These are phyloP conservation scores for Symphodus melops DNA, from an alignment of 2,113 vertebrate genomes.

Conservation along the genomic window DNA sequence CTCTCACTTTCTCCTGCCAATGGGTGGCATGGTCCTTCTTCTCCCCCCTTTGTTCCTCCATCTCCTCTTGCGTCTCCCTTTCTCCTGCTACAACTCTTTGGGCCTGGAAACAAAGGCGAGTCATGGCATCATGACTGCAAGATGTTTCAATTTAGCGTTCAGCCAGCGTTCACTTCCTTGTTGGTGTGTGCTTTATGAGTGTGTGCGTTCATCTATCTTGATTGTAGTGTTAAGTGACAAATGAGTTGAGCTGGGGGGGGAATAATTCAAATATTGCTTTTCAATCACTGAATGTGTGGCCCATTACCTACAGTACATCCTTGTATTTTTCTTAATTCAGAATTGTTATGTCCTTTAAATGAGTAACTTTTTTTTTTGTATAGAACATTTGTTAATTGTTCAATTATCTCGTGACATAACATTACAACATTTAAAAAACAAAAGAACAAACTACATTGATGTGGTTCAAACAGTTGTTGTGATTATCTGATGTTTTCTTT, in stretches of 20 bases:
- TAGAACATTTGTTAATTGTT: no score
- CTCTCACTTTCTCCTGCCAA: constrained; percentile 72
- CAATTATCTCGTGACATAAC: no score
- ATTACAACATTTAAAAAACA: no score
- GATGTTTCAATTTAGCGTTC: constrained; percentile 80
- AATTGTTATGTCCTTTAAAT: no score
- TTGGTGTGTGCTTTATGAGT: constrained; percentile 60
- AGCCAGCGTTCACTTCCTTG: constrained; percentile 49
- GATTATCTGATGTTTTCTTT: constrained; percentile 3
- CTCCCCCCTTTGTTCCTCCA: constrained; percentile 54
- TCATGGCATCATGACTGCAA: constrained; percentile 77
- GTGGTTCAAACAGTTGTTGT: no score
- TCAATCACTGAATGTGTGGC: no score
- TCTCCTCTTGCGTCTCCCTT: constrained; percentile 60
- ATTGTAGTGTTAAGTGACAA: constrained; percentile 36
- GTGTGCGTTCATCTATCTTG: constrained; percentile 29
- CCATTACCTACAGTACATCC: no score
- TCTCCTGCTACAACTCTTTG: constrained; percentile 63
- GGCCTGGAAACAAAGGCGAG: constrained; percentile 62
- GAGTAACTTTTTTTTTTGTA: no score
- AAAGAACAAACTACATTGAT: no score
- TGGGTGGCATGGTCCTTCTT: constrained; percentile 67
- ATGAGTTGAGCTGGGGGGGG: background rate
- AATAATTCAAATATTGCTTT: no score
- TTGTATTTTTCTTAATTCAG: no score